Evolutionary conservation across 2,113 vertebrate genomes (phyloP).

Genomic region (Cyanocitta stelleri): DNA sequence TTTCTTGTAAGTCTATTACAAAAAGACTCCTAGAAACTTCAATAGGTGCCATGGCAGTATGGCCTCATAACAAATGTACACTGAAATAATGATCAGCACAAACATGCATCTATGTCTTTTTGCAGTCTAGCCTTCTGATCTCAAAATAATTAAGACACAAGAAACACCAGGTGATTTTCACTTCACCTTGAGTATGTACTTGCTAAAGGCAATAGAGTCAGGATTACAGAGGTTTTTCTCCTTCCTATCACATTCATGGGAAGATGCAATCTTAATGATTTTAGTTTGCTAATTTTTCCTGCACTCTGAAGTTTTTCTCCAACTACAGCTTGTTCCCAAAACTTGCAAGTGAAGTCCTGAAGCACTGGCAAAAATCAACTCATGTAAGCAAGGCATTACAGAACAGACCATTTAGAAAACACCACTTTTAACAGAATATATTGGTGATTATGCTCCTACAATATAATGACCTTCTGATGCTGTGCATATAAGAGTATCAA

Average conservation of each 20-base stretch:
- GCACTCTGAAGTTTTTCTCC: neutral
- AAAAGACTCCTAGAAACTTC: neutral
- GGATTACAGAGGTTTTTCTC: neutral
- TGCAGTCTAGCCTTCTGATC: neutral
- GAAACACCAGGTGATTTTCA: neutral
- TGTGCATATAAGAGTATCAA: neutral
- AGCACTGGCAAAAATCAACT: neutral
- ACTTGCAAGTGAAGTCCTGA: neutral
- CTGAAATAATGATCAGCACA: neutral
- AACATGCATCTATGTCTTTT: neutral
- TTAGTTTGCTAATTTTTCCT: neutral
- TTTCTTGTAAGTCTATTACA: neutral
- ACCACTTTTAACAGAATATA: neutral
- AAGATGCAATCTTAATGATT: neutral
- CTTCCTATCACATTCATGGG: neutral
- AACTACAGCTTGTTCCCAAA: neutral
- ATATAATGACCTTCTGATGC: neutral
- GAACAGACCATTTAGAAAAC: neutral
- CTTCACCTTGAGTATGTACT: neutral
- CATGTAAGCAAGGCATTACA: neutral
- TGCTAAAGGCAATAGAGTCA: neutral
- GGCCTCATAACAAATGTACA: neutral
- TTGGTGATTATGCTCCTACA: neutral
- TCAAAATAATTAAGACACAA: neutral
- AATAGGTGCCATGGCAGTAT: neutral